Percentiles rank a stretch among this genome's conserved stretches.
Evolutionary conservation across 2,888 invertebrate genomes (phyloP).

Genomic region (Drosophila mimica): DNA sequence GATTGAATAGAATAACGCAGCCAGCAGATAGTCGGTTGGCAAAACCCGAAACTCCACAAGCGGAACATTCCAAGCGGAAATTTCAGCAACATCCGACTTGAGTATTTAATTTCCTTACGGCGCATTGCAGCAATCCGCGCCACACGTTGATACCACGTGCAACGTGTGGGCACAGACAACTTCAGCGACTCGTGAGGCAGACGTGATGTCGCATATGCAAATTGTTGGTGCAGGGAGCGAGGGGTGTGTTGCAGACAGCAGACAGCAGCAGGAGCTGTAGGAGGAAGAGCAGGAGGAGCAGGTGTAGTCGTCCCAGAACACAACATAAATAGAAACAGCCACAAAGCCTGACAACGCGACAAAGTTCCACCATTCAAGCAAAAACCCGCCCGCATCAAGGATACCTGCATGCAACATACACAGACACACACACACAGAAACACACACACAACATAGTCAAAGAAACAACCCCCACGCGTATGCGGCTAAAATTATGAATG

Average conservation of each 20-base stretch:
- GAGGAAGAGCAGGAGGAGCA: neutral
- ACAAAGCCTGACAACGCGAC: constrained; percentile 73
- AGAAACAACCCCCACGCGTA: constrained; percentile 53
- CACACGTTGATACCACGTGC: constrained; percentile 20
- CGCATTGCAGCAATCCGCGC: constrained; percentile 59
- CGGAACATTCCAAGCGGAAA: constrained; percentile 61
- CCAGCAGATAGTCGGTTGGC: constrained; percentile 1
- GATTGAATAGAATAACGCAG: constrained; percentile 23
- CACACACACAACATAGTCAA: constrained; percentile 33
- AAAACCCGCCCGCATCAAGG: constrained; percentile 49
- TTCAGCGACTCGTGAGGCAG: constrained; percentile 15
- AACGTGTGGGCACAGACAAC: constrained; percentile 52
- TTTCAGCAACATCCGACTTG: constrained; percentile 75
- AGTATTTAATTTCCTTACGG: constrained; percentile 78
- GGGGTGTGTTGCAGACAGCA: constrained; percentile 45
- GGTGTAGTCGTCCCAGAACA: constrained; percentile 37
- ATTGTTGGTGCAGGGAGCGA: neutral
- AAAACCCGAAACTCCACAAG: constrained; percentile 11
- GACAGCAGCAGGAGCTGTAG: constrained; percentile 51
- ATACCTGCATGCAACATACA: constrained; percentile 45
- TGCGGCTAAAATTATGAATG: constrained; percentile 76
- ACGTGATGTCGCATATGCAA: constrained; percentile 51
- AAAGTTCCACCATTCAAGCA: constrained; percentile 50
- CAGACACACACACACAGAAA: constrained; percentile 8
- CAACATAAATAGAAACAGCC: constrained; percentile 69